Conservation (phyloP, 2,113 vertebrate species). For the Malurus elegans region DNA sequence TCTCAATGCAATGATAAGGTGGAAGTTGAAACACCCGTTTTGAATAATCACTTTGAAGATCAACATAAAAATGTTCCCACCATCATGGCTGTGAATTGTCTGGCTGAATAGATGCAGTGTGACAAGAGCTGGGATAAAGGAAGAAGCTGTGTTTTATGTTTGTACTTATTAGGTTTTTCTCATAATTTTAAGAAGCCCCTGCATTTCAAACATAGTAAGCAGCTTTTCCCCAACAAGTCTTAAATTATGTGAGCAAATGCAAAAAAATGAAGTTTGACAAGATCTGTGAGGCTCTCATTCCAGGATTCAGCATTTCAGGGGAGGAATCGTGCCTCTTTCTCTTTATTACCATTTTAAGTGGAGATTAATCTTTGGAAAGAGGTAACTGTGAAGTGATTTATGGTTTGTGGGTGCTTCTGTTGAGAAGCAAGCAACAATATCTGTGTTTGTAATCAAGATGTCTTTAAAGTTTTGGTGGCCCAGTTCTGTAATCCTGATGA, state of each 20-base stretch:
- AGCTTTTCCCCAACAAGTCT: not conserved
- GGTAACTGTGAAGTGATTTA: not conserved
- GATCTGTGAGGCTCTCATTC: not conserved
- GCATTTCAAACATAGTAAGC: not conserved
- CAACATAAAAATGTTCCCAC: not conserved
- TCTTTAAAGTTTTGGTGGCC: not conserved
- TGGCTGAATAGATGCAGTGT: not conserved
- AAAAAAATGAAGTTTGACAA: not conserved
- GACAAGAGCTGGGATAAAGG: not conserved
- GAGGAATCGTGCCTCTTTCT: not conserved
- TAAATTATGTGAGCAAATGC: not conserved
- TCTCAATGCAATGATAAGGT: not conserved
- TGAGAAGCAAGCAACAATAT: not conserved
- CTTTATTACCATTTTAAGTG: not conserved
- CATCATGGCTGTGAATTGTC: not conserved
- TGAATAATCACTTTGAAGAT: not conserved
- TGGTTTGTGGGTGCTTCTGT: not conserved
- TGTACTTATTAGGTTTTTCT: not conserved
- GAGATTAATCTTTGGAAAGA: not conserved
- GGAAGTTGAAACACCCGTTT: not conserved
- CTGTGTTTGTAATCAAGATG: not conserved
- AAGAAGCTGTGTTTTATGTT: not conserved
- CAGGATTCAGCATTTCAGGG: not conserved
- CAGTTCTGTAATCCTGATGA: not conserved
- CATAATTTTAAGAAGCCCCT: not conserved